Evolutionary conservation across 1,140 invertebrate species (phyloP), one percentile per base, ranked within the genome.

Genomic region (Lepidurus apus): DNA sequence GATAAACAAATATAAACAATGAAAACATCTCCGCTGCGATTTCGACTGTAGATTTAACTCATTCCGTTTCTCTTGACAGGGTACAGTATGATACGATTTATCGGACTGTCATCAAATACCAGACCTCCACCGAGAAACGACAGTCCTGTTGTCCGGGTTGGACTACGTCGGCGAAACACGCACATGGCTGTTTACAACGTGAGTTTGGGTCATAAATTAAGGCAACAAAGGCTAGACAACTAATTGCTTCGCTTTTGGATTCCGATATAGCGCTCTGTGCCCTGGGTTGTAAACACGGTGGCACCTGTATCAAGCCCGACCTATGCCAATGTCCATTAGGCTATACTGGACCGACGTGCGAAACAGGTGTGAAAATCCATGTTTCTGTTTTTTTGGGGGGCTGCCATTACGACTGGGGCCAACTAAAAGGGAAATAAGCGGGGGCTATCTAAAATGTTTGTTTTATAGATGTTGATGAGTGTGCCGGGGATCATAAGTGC

Each of bases 101-200:
- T 81, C 82, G 86, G 77, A 86, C 87, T 73, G 85, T 89, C 24
- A 75, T 81, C 42, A 82, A 79, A 65, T 83, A 86, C 77, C 84
- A 83, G 77, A 86, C 85, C 43, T 86, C 85, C 82, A 84, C 85
- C 74, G 86, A 84, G 53, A 85, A 85, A 53, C 83, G 86, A 79
- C 83, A 87, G 42, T 83, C 82, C 43, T 91, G 90, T 81, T 91
- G 90, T 82, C 88, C 88, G 1, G 90, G 90, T 78, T 91, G 89
- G 90, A 87, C 85, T 7, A 87, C 89, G 80, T 83, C 87, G 44
- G 86, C 83, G 11, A 86, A 86, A 76, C 84, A 85, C 43, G 87
- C 88, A 80, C 87, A 87, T 79, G 89, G 88, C 42, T 91, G 90
- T 81, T 89, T 88, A 81, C 89, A 88, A 87, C 88, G 90, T 90